Percentiles rank a stretch among this genome's conserved stretches.
phyloP scores from a whole-genome alignment of 2,888 invertebrate species.

The Disparrhopalites patrizii region DNA sequence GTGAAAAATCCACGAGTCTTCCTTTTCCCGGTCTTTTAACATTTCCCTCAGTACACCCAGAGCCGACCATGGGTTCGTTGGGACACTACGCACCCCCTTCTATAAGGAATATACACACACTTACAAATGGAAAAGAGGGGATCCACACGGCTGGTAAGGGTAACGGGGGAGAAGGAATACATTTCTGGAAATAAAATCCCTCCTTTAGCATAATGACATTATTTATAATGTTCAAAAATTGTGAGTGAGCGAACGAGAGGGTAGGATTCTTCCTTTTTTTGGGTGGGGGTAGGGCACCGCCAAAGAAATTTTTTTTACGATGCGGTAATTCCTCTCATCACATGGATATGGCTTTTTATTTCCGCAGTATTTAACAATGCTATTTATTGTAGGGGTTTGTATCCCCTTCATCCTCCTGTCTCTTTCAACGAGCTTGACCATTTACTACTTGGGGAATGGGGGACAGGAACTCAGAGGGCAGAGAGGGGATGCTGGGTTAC shows the following conservation, averaged over 20 bases:
- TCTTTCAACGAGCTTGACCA: background rate
- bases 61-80: no score
- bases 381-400: conserved; percentile 3
- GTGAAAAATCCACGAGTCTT: conserved; percentile 24
- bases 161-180: no score
- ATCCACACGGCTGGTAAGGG: no score
- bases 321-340: conserved; percentile 11
- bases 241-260: background rate
- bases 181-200: background rate
- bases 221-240: background rate
- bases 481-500: no score
- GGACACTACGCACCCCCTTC: no score
- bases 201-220: conserved; percentile 1
- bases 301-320: background rate
- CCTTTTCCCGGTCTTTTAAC: background rate
- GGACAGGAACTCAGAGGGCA: no score
- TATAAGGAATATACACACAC: no score
- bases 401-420: background rate
- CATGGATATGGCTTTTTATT: conserved; percentile 7
- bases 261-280: no score
- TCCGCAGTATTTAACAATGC: conserved; percentile 6
- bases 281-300: background rate
- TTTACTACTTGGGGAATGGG: no score
- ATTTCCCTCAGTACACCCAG: no score
- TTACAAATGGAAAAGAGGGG: no score